Evolutionary conservation across 2,888 invertebrate genomes (phyloP).

Genomic region (Aphrophora alni): DNA sequence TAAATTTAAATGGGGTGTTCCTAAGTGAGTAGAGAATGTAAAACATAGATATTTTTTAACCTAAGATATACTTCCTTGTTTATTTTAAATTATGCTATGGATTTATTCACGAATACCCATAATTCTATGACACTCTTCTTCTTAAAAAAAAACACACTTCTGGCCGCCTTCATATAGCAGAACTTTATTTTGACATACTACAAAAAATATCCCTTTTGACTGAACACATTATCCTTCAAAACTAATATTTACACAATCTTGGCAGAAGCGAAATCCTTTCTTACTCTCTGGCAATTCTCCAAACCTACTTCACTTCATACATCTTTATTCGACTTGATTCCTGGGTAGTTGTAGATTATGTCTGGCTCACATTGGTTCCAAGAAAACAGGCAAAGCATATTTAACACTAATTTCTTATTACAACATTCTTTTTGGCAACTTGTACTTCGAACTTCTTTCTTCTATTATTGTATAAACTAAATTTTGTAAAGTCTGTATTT

Average conservation of each 20-base stretch:
- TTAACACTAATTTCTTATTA: background rate
- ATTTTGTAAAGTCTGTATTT: too few species aligned
- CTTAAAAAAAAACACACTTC: background rate
- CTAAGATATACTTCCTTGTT: too few species aligned
- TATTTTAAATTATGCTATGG: too few species aligned
- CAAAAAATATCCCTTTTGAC: background rate
- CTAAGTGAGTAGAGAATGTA: too few species aligned
- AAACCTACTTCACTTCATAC: background rate
- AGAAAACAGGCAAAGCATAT: background rate
- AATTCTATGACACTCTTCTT: too few species aligned
- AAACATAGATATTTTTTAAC: too few species aligned
- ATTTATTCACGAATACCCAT: too few species aligned
- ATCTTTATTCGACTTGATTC: background rate
- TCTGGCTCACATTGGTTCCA: background rate
- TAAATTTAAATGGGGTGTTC: too few species aligned
- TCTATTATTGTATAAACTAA: too few species aligned
- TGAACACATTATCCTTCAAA: background rate
- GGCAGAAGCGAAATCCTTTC: slow-evolving; percentile 6
- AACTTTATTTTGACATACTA: background rate
- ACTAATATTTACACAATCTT: slow-evolving; percentile 5
- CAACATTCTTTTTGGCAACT: background rate
- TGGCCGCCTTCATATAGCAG: background rate
- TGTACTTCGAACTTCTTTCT: too few species aligned
- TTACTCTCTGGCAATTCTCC: background rate
- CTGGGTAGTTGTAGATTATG: background rate